Evolutionary conservation across 2,888 invertebrate genomes (phyloP).

Genomic region (Clistopyga incitator): DNA sequence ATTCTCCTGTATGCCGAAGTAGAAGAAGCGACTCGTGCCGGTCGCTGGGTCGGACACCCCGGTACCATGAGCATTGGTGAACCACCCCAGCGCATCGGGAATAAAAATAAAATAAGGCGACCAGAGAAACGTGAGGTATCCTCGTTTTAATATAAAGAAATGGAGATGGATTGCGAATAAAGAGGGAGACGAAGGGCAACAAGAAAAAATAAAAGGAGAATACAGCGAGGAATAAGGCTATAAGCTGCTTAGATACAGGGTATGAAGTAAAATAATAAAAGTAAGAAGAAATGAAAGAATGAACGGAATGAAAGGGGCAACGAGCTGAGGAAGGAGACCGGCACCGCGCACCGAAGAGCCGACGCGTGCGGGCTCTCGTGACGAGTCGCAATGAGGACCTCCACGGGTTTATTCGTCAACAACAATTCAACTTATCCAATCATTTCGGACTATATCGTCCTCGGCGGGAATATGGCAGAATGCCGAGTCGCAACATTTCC

Average conservation of each 20-base stretch:
- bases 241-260: conserved; percentile 18
- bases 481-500: conserved; percentile 53
- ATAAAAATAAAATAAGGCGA: conserved; percentile 41
- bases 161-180: conserved; percentile 58
- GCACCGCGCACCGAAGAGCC: conserved; percentile 23
- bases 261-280: conserved; percentile 11
- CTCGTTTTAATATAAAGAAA: conserved; percentile 72
- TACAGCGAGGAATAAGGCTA: conserved; percentile 4
- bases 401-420: conserved; percentile 73
- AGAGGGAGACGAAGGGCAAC: conserved; percentile 20
- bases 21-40: conserved; percentile 48
- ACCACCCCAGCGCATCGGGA: conserved; percentile 3
- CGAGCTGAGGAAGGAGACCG: conserved; percentile 39
- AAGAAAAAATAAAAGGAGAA: conserved; percentile 22
- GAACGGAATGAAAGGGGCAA: conserved; percentile 39
- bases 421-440: conserved; percentile 78
- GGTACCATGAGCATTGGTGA: conserved; percentile 53
- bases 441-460: conserved; percentile 62
- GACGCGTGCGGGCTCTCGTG: conserved; percentile 75
- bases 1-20: conserved; percentile 18
- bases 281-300: conserved; percentile 31
- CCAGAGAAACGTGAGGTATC: conserved; percentile 57
- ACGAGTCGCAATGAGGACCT: conserved; percentile 74
- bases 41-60: conserved; percentile 74
- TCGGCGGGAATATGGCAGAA: conserved; percentile 22